Percentiles rank a stretch among this genome's conserved stretches.
These are phyloP conservation scores for Nemopilema nomurai DNA, from an alignment of 30 jellyfish, hydroid and myxozoan species.

Conservation along the genomic window DNA sequence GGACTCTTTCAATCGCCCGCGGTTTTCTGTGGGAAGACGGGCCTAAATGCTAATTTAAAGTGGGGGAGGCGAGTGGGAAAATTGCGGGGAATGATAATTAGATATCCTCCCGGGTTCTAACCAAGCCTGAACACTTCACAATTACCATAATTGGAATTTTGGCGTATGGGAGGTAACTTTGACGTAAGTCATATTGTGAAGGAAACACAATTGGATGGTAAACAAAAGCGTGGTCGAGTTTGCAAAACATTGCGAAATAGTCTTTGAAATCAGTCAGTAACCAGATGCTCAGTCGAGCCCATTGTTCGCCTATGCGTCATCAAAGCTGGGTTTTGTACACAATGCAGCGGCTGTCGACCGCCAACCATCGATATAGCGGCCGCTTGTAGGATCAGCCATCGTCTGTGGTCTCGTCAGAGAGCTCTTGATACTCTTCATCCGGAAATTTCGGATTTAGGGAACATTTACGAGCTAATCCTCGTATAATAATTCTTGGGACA, in stretches of 20 bases:
- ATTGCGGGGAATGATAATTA: too few relatives aligned
- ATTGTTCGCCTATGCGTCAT: conserved; percentile 12
- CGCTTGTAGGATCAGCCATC: background rate
- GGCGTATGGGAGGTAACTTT: background rate
- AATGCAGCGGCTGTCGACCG: background rate
- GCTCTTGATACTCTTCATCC: too few relatives aligned
- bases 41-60: too few relatives aligned
- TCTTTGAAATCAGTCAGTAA: background rate
- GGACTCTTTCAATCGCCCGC: too few relatives aligned
- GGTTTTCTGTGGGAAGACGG: too few relatives aligned
- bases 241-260: conserved; percentile 7
- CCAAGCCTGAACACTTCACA: too few relatives aligned
- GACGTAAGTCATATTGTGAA: background rate
- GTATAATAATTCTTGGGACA: too few relatives aligned
- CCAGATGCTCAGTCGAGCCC: background rate
- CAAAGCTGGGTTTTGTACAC: background rate
- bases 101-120: too few relatives aligned
- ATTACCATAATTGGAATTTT: background rate
- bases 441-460: too few relatives aligned
- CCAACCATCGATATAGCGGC: background rate
- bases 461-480: too few relatives aligned
- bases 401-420: too few relatives aligned
- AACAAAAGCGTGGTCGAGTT: background rate
- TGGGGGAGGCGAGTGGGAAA: too few relatives aligned
- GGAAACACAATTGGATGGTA: background rate